Percentiles rank a stretch among this genome's conserved stretches.
These are phyloP conservation scores for Rosalia funebris DNA, from an alignment of 2,888 invertebrate species.

Conservation along the genomic window DNA sequence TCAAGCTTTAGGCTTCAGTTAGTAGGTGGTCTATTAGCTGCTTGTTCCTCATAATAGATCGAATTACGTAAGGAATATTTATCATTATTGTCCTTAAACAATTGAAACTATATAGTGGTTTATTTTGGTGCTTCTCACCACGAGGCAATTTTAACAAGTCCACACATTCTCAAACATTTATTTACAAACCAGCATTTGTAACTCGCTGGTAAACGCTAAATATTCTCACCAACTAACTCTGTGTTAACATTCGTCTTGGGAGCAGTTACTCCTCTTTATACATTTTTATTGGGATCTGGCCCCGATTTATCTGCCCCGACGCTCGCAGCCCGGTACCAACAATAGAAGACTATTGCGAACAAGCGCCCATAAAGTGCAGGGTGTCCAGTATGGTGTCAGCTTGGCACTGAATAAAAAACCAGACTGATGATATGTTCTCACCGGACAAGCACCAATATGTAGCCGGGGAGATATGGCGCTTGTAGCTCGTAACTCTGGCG, in stretches of 20 bases:
- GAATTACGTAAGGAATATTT: no score
- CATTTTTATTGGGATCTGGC: constrained; percentile 5
- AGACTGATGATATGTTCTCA: constrained; percentile 44
- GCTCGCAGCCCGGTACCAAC: constrained; percentile 10
- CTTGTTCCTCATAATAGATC: no score
- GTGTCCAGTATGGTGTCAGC: constrained; percentile 30
- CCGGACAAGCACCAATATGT: constrained; percentile 50
- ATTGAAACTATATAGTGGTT: no score
- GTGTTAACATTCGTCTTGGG: background rate
- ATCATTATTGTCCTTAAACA: no score
- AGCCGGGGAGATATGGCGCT: constrained; percentile 48
- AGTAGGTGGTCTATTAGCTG: no score
- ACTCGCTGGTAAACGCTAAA: no score
- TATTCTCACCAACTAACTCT: background rate
- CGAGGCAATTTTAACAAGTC: no score
- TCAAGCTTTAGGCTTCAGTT: no score
- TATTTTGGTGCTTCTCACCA: no score
- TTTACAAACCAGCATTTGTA: no score
- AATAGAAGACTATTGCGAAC: constrained; percentile 25
- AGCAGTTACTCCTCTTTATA: constrained; percentile 7
- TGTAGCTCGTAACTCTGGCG: constrained; percentile 49
- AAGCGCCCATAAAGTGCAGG: constrained; percentile 33
- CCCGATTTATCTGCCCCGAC: constrained; percentile 1
- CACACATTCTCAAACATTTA: no score
- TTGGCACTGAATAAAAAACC: constrained; percentile 36